Evolutionary conservation across 1,140 invertebrate species (phyloP), one percentile per base, ranked within the genome.

Genomic region (Psix sp.): DNA sequence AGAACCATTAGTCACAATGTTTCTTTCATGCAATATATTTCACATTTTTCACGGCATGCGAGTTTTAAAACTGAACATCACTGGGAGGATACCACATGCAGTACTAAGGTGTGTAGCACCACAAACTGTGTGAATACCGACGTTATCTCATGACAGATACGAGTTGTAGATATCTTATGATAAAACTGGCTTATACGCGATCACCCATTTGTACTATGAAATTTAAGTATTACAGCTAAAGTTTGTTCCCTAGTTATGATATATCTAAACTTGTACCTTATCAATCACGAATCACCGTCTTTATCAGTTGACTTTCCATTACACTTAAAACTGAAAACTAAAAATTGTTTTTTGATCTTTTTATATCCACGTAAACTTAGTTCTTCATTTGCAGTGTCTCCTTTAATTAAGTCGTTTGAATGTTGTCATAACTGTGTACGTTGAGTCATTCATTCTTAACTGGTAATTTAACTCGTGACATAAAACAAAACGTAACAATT

Each of bases 141-240:
- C 56, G 80, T 84, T 84, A 84, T 84, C 83, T 79, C 57, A 45
- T 65, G 65, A 74, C 57, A 82, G 83, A 84, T 84, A 84, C 66
- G 81, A 71, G 43, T 57, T 16, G 68, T 72, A 78, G 82, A 84
- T 84, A 84, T 84, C 81, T 77, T 76, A 42, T 59, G 83, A 84
- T 84, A 84, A 84, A 83, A 76, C 51, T 73, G 15, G 57, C 59
- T 57, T 66, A 52, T 40, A 40, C 43, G 21, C 31, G 42, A 42
- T 9, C 62, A 68, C 60, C 24, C 65, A 73, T 60, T 70, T 68
- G 59, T 81, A 74, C 57, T 48, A 62, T 51, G 40, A 71, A 43
- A 51, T 33, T 48, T 33, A 20, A 57, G 60, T 68, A 56, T 35
- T 62, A 33, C 31, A 57, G 45, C 45, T 65, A 63, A 72, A 72